Evolutionary conservation across 2,888 invertebrate genomes (phyloP), one percentile per base, ranked within the genome.

Genomic region (Diarsia dahlii): DNA sequence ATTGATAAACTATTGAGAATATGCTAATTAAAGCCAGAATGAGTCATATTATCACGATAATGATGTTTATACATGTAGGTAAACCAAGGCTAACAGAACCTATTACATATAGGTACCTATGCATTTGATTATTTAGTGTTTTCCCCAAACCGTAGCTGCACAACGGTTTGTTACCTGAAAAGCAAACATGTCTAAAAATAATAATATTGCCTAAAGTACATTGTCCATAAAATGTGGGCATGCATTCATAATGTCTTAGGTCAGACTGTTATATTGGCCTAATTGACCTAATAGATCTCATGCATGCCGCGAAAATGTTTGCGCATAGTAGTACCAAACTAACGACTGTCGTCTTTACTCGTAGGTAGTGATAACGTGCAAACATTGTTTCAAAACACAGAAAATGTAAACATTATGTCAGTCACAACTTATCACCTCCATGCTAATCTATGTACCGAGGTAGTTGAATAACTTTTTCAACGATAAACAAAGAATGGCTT

Each of bases 211-310:
- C 6, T 23, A 20, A 34, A n/a, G 58, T 48, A 15, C n/a, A 69
- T 54, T 2, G 20, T 56, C 13, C 9, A 56, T 50, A 71, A 71
- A 71, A 67, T 50, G 12, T 54, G 74, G 39, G n/a, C 50, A 71
- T 56, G 45, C 68, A 74, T 20, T 45, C 63, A 72, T 70, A 71
- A 18, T 45, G 48, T 48, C 72, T 69, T 73, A 79, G 72, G 81
- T 81, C 82, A 82, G 58, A 63, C 54, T 64, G 63, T 70, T 81
- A 80, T 77, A 87, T 89, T 85, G 84, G 69, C 78, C 81, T 90
- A 90, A 90, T 90, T 90, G 85, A 85, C 82, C 84, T 84, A 88
- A 85, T 85, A 76, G 79, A 77, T 54, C 75, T 74, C 71, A 45
- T 66, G 74, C 60, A 77, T 69, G 56, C 63, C 72, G 60, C 48